These are phyloP conservation scores for Dissostichus mawsoni DNA, from an alignment of 2,113 vertebrate genomes.

Conservation along the genomic window DNA sequence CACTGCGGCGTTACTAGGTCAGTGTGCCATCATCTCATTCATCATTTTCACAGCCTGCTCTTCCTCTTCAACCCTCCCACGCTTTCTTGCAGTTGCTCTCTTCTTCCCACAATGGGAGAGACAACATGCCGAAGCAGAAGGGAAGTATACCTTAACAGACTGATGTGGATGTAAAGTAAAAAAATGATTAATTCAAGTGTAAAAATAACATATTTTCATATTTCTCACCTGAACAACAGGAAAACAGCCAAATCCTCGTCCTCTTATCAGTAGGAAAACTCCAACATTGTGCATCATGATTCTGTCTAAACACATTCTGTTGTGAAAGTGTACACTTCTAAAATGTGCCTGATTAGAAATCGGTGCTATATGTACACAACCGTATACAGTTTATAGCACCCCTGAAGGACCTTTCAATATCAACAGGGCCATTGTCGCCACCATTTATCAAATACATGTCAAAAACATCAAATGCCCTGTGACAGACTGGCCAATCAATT, in stretches of 20 bases:
- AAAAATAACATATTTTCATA: background rate
- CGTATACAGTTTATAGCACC: background rate
- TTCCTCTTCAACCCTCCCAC: slow-evolving; percentile 50
- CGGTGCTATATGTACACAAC: background rate
- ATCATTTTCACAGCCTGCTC: slow-evolving; percentile 70
- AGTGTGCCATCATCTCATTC: slow-evolving; percentile 83
- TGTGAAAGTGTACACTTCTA: too few species aligned
- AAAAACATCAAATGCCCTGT: background rate
- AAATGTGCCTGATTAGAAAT: background rate
- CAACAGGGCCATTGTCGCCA: background rate
- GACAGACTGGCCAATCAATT: slow-evolving; percentile 20
- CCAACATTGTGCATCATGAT: background rate
- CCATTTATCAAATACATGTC: background rate
- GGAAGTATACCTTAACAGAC: background rate
- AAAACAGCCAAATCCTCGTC: background rate
- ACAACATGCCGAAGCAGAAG: background rate
- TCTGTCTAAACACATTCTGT: too few species aligned
- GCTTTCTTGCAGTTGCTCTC: slow-evolving; percentile 28
- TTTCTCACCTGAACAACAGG: background rate
- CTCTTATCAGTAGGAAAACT: background rate
- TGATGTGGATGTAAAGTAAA: background rate
- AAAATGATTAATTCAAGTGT: background rate
- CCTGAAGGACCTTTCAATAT: background rate
- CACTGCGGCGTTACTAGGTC: slow-evolving; percentile 79
- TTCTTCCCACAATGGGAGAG: background rate